Base-by-base conservation (phyloP, 2,113 vertebrate species). In the Australoheros scitulus region DNA sequence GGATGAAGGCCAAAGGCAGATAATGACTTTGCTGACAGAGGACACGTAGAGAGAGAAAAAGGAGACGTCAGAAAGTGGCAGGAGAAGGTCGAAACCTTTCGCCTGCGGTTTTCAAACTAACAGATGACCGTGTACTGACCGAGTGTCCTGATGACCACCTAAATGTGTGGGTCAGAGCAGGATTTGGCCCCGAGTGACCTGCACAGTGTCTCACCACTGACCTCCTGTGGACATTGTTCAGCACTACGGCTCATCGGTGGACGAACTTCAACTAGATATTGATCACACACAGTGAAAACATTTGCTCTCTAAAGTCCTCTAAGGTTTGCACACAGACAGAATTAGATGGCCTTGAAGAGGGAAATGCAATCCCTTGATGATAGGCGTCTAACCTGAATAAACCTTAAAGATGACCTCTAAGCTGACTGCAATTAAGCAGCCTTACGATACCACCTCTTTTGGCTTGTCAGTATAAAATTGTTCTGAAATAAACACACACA, bases 161-260 rank as follows among this genome's bases (percentile, higher is more conserved):
- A 22, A 72, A 68, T 5, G 20, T 56, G 34, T 50, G 81, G 83
- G 85, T 89, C 80, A 79, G 13, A 17, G 11, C 55, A 63, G 11
- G 3, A 24, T 63, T 17, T 77, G 61, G 91, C 87, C 82, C 75
- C 1, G 76, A 89, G 64, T 34, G 77, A 90, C 76, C 83, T 61
- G 34, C 2, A 55, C 7, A 11, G 6, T 15, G 63, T 63, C 84
- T 88, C 81, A 80, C 18, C 91, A 34, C 89, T 88, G 91, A 38
- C 91, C 90, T 88, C 92, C 76, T 84, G 91, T 93, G 93, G 93
- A 91, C 57, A 68, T 1, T 38, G 8, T 10, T 5, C 20, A 36
- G 11, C 20, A 88, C 47, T n/a, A 85, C 87, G 74, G 55, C 15
- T 81, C 22, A 17, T 61, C 38, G n/a, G 32, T 47, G 36, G 38